Base-by-base conservation (phyloP, 2,888 invertebrate species). In the Corythucha ciliata region DNA sequence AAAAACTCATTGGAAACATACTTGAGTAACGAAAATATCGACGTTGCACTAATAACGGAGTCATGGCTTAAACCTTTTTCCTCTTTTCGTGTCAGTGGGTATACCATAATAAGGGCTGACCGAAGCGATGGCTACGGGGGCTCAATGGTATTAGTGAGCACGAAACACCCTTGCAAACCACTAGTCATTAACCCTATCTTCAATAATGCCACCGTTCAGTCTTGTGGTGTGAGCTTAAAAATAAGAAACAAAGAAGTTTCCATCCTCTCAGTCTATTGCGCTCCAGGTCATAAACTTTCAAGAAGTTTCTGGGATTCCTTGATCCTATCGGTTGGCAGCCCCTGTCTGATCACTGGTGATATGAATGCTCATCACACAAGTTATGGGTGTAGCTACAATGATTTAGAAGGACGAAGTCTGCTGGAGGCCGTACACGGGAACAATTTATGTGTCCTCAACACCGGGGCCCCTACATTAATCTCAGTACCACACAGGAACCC, bases 241-340 rank as follows among this genome's bases (percentile, higher is more conserved):
- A n/a, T n/a, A n/a, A n/a, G n/a, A n/a, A n/a, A n/a, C n/a, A n/a
- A n/a, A n/a, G n/a, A n/a, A n/a, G n/a, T n/a, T n/a, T n/a, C n/a
- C n/a, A n/a, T n/a, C n/a, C n/a, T n/a, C n/a, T n/a, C n/a, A n/a
- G n/a, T n/a, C n/a, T n/a, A n/a, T n/a, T n/a, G n/a, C n/a, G n/a
- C n/a, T n/a, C n/a, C n/a, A n/a, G n/a, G n/a, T n/a, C n/a, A n/a
- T n/a, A n/a, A n/a, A n/a, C n/a, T n/a, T n/a, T n/a, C n/a, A n/a
- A n/a, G n/a, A n/a, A n/a, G n/a, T n/a, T n/a, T n/a, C n/a, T n/a
- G 33, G 33, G 16, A 33, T 33, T 16, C 33, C 33, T 33, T 33
- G 18, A 18, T 16, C 8, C 33, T 16, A 33, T 33, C 18, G 14
- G 18, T 16, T 16, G 4, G 3, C 4, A 16, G 5, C 33, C 7